These are phyloP conservation scores for Tinamus major DNA, from an alignment of 2,797 vertebrate genomes.

Conservation along the genomic window DNA sequence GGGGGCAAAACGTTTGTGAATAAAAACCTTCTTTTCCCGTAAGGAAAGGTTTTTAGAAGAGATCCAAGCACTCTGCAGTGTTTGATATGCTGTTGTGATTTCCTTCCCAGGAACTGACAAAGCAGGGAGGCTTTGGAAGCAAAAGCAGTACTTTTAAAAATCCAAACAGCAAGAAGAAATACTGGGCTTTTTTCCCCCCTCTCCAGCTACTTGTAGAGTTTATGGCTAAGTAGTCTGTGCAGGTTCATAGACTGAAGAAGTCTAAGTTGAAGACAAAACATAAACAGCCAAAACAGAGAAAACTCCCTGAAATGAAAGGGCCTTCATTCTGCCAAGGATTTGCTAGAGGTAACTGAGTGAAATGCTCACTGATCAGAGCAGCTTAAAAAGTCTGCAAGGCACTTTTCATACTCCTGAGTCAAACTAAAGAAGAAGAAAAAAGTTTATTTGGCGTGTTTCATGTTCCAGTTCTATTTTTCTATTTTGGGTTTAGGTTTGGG, in stretches of 20 bases:
- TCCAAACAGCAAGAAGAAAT: constrained; percentile 33
- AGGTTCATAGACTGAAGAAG: constrained; percentile 86
- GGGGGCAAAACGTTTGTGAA: constrained; percentile 68
- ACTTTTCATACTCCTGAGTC: constrained; percentile 70
- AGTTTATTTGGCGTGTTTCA: constrained; percentile 87
- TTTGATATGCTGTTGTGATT: constrained; percentile 58
- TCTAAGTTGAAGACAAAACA: constrained; percentile 52
- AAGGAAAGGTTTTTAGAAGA: constrained; percentile 67
- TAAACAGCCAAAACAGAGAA: constrained; percentile 71
- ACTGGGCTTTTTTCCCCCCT: neutral
- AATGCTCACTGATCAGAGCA: constrained; percentile 45
- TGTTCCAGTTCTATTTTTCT: constrained; percentile 91
- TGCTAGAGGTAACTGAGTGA: constrained; percentile 55
- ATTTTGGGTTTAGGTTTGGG: constrained; percentile 73
- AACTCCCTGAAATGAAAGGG: constrained; percentile 28
- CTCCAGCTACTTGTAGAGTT: constrained; percentile 75
- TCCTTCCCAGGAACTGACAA: constrained; percentile 15
- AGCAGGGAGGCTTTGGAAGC: constrained; percentile 37
- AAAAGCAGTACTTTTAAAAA: constrained; percentile 51
- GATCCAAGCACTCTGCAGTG: constrained; percentile 55
- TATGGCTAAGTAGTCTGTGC: constrained; percentile 84
- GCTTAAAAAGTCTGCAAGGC: constrained; percentile 65
- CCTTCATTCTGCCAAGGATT: constrained; percentile 53
- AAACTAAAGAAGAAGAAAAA: constrained; percentile 56
- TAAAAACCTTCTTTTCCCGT: constrained; percentile 68